A percentile compares a stretch with the other conserved stretches of the same genome.
phyloP scores from a whole-genome alignment of 2,113 vertebrate genomes.

The Chlorodrepanis virens region DNA sequence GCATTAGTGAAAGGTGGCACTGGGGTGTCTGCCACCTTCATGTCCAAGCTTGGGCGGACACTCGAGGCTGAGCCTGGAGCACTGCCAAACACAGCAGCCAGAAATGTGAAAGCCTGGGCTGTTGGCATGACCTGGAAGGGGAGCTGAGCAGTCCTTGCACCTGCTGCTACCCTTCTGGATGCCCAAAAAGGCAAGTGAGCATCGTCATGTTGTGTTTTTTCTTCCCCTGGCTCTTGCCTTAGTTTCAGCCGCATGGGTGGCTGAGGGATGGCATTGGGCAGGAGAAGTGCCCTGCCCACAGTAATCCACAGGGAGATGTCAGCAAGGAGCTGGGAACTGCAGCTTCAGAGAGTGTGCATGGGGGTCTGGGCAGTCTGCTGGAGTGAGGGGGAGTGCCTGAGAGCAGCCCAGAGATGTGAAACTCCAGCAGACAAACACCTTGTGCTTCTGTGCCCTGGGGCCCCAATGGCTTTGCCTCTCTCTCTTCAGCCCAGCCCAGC shows the following conservation, averaged over 20 bases:
- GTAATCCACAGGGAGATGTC: neutral
- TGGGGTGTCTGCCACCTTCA: neutral
- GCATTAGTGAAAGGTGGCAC: rapidly evolving
- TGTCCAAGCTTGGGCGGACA: no score
- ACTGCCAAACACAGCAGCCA: neutral
- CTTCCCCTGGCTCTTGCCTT: neutral
- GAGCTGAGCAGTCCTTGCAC: neutral
- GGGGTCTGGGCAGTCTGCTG: neutral
- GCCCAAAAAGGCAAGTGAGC: neutral
- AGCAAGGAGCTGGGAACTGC: neutral
- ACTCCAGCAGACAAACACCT: neutral
- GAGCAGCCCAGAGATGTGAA: neutral
- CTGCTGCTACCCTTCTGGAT: neutral
- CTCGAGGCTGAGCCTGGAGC: neutral
- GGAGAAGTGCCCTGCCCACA: neutral
- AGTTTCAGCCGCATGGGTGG: neutral
- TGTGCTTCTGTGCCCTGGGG: neutral
- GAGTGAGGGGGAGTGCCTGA: neutral
- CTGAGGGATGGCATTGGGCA: neutral
- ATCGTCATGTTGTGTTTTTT: rapidly evolving
- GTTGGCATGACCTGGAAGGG: no score
- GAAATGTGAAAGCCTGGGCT: neutral
- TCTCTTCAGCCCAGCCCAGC: neutral
- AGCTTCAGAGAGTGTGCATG: rapidly evolving
- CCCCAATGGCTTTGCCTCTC: neutral